These are phyloP conservation scores for Echinops telfairi DNA, from an alignment of 2,113 vertebrate species.

Conservation along the genomic window DNA sequence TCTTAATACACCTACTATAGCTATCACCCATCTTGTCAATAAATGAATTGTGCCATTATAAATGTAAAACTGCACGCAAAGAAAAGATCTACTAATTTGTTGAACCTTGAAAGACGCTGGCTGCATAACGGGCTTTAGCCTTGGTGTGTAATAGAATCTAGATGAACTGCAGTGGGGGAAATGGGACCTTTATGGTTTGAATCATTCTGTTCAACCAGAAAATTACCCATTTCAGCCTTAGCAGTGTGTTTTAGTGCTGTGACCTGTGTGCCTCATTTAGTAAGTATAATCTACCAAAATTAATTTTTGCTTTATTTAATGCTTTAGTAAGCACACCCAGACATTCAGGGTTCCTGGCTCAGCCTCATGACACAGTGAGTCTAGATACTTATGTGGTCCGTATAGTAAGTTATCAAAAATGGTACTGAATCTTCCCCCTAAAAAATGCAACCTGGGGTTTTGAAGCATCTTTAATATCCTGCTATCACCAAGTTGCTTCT, in stretches of 20 bases:
- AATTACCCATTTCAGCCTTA: background rate
- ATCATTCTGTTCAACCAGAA: constrained; percentile 22
- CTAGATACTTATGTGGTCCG: background rate
- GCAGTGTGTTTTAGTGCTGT: background rate
- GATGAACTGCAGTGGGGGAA: background rate
- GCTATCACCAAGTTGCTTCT: too few relatives aligned
- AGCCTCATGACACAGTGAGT: background rate
- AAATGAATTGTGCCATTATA: background rate
- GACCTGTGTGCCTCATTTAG: background rate
- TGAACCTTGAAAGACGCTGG: background rate
- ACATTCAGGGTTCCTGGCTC: background rate
- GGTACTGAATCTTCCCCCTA: background rate
- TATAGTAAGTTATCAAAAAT: background rate
- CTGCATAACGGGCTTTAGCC: background rate
- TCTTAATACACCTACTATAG: background rate
- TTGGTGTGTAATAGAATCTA: background rate
- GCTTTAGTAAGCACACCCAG: constrained; percentile 8
- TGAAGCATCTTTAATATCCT: background rate
- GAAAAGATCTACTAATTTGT: background rate
- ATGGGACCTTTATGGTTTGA: background rate
- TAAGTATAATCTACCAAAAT: background rate
- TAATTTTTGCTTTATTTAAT: background rate
- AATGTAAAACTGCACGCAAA: background rate
- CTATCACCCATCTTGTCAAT: background rate
- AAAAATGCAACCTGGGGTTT: background rate